Evolutionary conservation across 2,888 invertebrate genomes (phyloP).

Genomic region (Prosopocoilus inquinatus): DNA sequence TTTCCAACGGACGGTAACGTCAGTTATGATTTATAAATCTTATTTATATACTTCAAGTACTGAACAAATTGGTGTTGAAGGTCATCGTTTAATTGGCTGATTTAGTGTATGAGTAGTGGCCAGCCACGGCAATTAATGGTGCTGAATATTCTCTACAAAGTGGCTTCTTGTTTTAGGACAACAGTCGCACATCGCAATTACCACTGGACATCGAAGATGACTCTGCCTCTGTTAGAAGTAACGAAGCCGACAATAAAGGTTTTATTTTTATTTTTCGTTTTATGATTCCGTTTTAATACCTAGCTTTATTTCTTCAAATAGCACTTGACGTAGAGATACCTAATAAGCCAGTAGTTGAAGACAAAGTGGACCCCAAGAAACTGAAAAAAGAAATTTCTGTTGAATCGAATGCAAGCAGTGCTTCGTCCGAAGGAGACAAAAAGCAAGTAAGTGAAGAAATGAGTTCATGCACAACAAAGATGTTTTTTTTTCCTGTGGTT

Average conservation of each 20-base stretch:
- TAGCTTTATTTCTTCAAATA: conserved; percentile 34
- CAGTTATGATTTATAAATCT: no score
- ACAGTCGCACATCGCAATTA: conserved; percentile 79
- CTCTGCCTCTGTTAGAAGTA: conserved; percentile 78
- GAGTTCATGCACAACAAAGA: no score
- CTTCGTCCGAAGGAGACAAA: conserved; percentile 30
- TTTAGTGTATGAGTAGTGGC: background rate
- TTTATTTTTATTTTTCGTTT: conserved; percentile 7
- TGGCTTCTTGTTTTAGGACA: conserved; percentile 63
- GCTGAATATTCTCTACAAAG: background rate
- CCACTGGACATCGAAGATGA: conserved; percentile 92
- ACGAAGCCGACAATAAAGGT: conserved; percentile 79
- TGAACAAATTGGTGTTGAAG: no score
- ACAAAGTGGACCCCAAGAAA: conserved; percentile 30
- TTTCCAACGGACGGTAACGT: no score
- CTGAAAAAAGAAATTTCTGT: conserved; percentile 31
- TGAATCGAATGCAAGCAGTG: conserved; percentile 25
- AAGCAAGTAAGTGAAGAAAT: conserved; percentile 26
- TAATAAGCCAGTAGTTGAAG: conserved; percentile 32
- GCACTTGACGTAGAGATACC: conserved; percentile 50
- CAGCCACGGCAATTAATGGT: conserved; percentile 2
- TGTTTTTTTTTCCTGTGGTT: no score
- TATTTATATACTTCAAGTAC: no score
- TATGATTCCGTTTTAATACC: background rate
- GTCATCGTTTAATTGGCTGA: no score